Evolutionary conservation across 1,140 invertebrate species (phyloP).

Genomic region (Papilio xuthus): DNA sequence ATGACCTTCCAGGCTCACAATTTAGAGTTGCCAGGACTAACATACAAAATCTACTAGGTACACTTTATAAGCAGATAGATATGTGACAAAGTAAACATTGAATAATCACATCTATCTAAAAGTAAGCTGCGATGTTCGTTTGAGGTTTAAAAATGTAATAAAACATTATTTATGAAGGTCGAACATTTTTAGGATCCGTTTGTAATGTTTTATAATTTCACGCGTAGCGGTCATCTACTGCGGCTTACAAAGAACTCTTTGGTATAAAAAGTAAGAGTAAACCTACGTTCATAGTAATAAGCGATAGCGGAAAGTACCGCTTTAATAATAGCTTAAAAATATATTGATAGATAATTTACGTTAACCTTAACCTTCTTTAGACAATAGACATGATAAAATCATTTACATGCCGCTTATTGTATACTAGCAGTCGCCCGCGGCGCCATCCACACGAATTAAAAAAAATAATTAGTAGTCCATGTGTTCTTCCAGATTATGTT

Average conservation of each 20-base stretch:
- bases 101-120: not conserved
- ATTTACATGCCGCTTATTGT: too few relatives aligned
- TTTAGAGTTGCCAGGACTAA: too few relatives aligned
- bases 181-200: constrained; percentile 42
- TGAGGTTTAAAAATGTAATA: constrained; percentile 19
- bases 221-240: constrained; percentile 48
- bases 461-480: too few relatives aligned
- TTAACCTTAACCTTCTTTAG: too few relatives aligned
- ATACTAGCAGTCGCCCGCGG: too few relatives aligned
- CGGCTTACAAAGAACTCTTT: constrained; percentile 55
- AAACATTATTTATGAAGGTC: constrained; percentile 30
- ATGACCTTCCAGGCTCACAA: too few relatives aligned
- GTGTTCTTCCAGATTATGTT: too few relatives aligned
- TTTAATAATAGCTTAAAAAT: not conserved
- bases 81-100: not conserved
- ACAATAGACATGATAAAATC: too few relatives aligned
- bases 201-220: constrained; percentile 68
- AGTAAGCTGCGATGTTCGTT: not conserved
- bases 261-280: constrained; percentile 43
- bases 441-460: too few relatives aligned
- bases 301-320: constrained; percentile 14
- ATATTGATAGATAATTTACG: too few relatives aligned
- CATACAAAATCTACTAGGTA: too few relatives aligned
- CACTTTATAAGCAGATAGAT: too few relatives aligned
- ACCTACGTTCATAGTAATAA: not conserved